These are phyloP conservation scores for Cremastobaeus sp. DNA, from an alignment of 2,888 invertebrate species.

Conservation along the genomic window DNA sequence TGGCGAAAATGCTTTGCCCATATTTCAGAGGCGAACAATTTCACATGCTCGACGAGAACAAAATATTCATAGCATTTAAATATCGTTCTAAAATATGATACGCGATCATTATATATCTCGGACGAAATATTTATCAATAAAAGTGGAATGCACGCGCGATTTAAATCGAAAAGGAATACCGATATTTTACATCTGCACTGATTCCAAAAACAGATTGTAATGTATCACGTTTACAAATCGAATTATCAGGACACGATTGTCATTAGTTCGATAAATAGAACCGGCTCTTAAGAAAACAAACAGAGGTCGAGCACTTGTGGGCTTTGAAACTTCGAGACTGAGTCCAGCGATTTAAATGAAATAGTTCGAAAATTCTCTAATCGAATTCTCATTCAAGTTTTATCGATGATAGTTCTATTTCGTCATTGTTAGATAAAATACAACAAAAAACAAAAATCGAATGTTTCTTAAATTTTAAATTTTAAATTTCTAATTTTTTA, in stretches of 20 bases:
- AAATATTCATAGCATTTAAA: too few relatives aligned
- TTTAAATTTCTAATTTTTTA: too few relatives aligned
- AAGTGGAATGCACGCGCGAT: not conserved
- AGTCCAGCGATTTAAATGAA: slow-evolving; percentile 20
- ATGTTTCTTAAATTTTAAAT: too few relatives aligned
- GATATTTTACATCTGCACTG: not conserved
- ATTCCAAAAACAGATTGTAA: slow-evolving; percentile 15
- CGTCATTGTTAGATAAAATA: not conserved
- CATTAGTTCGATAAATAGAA: slow-evolving; percentile 40
- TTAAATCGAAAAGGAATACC: too few relatives aligned
- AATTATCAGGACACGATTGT: slow-evolving; percentile 36
- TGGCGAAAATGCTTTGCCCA: too few relatives aligned
- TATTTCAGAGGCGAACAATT: too few relatives aligned
- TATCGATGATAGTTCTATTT: slow-evolving; percentile 15
- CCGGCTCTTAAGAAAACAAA: slow-evolving; percentile 39
- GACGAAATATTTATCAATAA: not conserved
- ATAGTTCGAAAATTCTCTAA: slow-evolving; percentile 31
- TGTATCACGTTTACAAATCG: slow-evolving; percentile 41
- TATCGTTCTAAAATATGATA: too few relatives aligned
- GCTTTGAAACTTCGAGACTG: slow-evolving; percentile 40
- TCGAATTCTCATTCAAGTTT: slow-evolving; percentile 13
- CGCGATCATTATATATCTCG: too few relatives aligned
- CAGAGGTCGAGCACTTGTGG: slow-evolving; percentile 52
- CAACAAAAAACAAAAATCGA: too few relatives aligned
- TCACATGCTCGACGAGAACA: too few relatives aligned